These are phyloP conservation scores for Salmo trutta DNA, from an alignment of 2,797 vertebrate genomes.

Conservation along the genomic window DNA sequence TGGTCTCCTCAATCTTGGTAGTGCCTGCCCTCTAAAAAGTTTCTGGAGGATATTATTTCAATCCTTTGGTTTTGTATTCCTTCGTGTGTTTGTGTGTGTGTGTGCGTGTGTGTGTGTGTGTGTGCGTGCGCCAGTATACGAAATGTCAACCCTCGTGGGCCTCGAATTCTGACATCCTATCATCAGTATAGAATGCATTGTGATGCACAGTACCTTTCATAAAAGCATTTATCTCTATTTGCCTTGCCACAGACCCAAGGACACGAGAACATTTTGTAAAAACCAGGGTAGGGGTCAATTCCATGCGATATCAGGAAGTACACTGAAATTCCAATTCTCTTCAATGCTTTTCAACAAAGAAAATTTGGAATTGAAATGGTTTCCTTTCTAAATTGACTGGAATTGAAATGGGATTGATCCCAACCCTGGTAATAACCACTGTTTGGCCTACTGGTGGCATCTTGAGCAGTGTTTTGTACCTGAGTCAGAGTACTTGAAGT, in stretches of 20 bases:
- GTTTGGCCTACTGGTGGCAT: constrained; percentile 81
- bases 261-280: constrained; percentile 72
- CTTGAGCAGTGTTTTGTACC: constrained; percentile 81
- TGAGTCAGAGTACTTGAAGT: constrained; percentile 89
- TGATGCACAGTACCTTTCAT: constrained; percentile 84
- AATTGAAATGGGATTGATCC: too few relatives aligned
- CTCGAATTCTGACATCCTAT: constrained; percentile 81
- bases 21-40: constrained; percentile 88
- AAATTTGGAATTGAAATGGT: too few relatives aligned
- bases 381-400: too few relatives aligned
- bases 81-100: constrained; percentile 54
- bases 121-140: constrained; percentile 54
- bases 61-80: constrained; percentile 58
- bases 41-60: constrained; percentile 83
- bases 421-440: constrained; percentile 57
- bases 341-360: too few relatives aligned
- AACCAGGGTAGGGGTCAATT: too few relatives aligned
- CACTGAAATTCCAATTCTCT: too few relatives aligned
- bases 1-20: constrained; percentile 89
- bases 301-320: too few relatives aligned
- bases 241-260: constrained; percentile 80
- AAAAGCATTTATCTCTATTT: constrained; percentile 81
- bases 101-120: constrained; percentile 12
- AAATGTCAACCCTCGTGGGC: constrained; percentile 76
- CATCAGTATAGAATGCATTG: constrained; percentile 77